A percentile compares a stretch with the other conserved stretches of the same genome.
Evolutionary conservation across 2,797 vertebrate genomes (phyloP).

Genomic region (Hydrophis major): DNA sequence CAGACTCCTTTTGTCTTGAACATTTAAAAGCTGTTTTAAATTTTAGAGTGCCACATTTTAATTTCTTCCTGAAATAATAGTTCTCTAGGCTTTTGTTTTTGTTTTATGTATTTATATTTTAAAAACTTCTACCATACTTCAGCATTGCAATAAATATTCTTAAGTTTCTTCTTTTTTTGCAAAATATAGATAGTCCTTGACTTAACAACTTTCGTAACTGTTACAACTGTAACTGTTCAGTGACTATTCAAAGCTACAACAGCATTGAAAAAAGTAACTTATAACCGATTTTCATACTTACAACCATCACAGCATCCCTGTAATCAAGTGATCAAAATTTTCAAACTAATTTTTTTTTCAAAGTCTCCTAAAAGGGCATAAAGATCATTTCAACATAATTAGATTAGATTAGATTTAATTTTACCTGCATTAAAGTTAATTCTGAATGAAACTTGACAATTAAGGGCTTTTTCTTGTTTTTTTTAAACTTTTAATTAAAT

Average conservation of each 20-base stretch:
- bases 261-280: neutral
- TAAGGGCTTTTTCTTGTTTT: slow-evolving; percentile 20
- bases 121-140: neutral
- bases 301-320: neutral
- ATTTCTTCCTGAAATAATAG: neutral
- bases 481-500: slow-evolving; percentile 6
- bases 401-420: neutral
- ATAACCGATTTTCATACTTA: neutral
- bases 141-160: neutral
- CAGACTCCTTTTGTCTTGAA: neutral
- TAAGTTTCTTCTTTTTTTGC: neutral
- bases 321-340: neutral
- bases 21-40: slow-evolving; percentile 2
- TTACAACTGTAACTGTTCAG: neutral
- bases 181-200: neutral
- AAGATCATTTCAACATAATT: neutral
- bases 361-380: neutral
- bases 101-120: neutral
- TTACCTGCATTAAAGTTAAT: neutral
- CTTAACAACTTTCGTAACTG: neutral
- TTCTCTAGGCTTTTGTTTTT: neutral
- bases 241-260: neutral
- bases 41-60: neutral
- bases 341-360: neutral
- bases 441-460: slow-evolving; percentile 15